Evolutionary conservation across 1,140 invertebrate genomes (phyloP), one percentile per base, ranked within the genome.

Genomic region (Eulimnadia texana): DNA sequence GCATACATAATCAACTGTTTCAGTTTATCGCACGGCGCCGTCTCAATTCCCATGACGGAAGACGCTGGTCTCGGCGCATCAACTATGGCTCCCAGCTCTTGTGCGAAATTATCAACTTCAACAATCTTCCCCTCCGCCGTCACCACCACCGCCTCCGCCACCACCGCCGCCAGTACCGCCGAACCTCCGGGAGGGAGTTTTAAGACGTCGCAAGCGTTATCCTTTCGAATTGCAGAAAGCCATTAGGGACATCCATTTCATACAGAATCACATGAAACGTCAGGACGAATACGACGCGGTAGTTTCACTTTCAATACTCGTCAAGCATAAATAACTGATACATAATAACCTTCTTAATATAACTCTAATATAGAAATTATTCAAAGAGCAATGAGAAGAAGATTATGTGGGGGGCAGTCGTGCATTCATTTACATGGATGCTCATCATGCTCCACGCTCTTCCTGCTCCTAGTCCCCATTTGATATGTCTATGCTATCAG

Each of bases 281-380:
- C 87, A 91, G 69, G 91, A 95, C 71, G 88, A 92, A 72, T 94
- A 92, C 71, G 90, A 93, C 76, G 87, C 90, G 75, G 92, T 94
- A 57, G 29, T 24, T 25, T 42, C 16, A 6, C 33, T 42, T 42
- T 16, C 16, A 6, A 6, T n/a, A n/a, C n/a, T n/a, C n/a, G n/a
- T n/a, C n/a, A n/a, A n/a, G n/a, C n/a, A n/a, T n/a, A n/a, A n/a
- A n/a, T n/a, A n/a, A n/a, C n/a, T n/a, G n/a, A n/a, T n/a, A n/a
- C n/a, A n/a, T n/a, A n/a, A n/a, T n/a, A n/a, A n/a, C n/a, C n/a
- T n/a, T n/a, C n/a, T n/a, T n/a, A n/a, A n/a, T n/a, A n/a, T n/a
- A n/a, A n/a, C n/a, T n/a, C n/a, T n/a, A n/a, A n/a, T n/a, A n/a
- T n/a, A n/a, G n/a, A n/a, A n/a, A n/a, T n/a, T n/a, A n/a, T n/a